These are phyloP conservation scores for Cheilosia variabilis DNA, from an alignment of 2,888 invertebrate species.

Conservation along the genomic window DNA sequence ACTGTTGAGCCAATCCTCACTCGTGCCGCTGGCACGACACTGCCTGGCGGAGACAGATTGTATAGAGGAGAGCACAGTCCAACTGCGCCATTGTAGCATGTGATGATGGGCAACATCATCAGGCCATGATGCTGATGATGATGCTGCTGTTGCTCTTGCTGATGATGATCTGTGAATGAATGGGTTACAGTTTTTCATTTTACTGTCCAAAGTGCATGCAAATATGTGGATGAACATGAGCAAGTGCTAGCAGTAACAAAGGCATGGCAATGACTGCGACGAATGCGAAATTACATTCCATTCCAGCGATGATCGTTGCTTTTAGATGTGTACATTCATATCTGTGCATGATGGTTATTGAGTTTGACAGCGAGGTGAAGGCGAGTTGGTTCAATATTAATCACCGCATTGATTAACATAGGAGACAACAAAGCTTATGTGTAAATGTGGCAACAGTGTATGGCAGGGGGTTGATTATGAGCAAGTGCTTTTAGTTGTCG, in stretches of 20 bases:
- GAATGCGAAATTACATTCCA: constrained; percentile 55
- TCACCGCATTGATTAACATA: constrained; percentile 38
- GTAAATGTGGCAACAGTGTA: neutral
- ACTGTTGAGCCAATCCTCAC: constrained; percentile 41
- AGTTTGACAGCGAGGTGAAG: constrained; percentile 68
- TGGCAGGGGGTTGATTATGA: too few relatives aligned
- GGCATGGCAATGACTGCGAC: constrained; percentile 61
- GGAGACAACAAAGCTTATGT: constrained; percentile 21
- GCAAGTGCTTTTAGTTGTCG: constrained; percentile 27
- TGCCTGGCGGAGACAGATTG: constrained; percentile 59
- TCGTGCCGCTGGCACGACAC: constrained; percentile 9
- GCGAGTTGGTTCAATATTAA: constrained; percentile 51
- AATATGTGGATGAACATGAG: constrained; percentile 45
- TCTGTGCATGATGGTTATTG: constrained; percentile 40
- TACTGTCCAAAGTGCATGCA: constrained; percentile 47
- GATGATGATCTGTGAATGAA: constrained; percentile 54
- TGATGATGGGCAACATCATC: constrained; percentile 44
- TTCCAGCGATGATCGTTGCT: constrained; percentile 17
- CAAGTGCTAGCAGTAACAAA: constrained; percentile 47
- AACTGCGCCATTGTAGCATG: constrained; percentile 58
- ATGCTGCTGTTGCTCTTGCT: constrained; percentile 13
- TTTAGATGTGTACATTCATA: constrained; percentile 6
- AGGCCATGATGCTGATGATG: constrained; percentile 22
- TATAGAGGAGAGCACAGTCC: constrained; percentile 8
- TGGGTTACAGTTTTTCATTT: constrained; percentile 21